Base-by-base conservation (phyloP, 2,888 invertebrate species). In the Cheilosia urbana region DNA sequence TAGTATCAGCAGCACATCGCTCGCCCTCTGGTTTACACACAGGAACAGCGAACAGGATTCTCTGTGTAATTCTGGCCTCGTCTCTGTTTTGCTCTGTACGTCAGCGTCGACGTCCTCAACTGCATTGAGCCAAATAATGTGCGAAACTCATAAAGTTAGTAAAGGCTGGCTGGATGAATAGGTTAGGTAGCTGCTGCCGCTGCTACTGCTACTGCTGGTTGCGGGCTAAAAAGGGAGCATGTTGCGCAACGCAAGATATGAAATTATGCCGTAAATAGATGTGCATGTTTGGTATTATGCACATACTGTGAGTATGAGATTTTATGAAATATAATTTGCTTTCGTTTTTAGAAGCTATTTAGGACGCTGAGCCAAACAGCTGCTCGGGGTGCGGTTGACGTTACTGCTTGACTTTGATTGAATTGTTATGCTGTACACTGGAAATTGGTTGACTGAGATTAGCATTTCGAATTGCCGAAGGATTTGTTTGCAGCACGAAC, bases 241-340 rank as follows among this genome's bases (percentile, higher is more conserved):
- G 73, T 79, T 84, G 69, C 79, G 83, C 83, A 84, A 63, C 63
- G 69, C 60, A 78, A 72, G 66, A 78, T 84, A 80, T 80, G 80
- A 71, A 80, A 80, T 80, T 76, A 80, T 79, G 47, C 63, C 63
- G 79, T 65, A 75, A 84, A 84, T 76, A 75, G 69, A 76, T 66
- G 55, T 81, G 66, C 81, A 75, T 60, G 71, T 75, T 84, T 45
- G 42, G 7, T 7, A 42, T 42, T 55, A 7, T 15, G 60, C 40
- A 49, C 19, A 49, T 24, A 63, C 62, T 37, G 58, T 21, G 34
- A 37, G 77, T 17, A 11, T 66, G 42, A 27, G 66, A 78, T 72
- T 72, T 51, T 49, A 72, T 72, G 72, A 68, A 72, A 78, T 83
- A 62, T 58, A 68, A 78, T 72, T 34, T 78, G 49, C 66, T 78